A percentile compares a stretch with the other conserved stretches of the same genome.
Conservation (phyloP, 2,888 invertebrate genomes). For the Eulithis prunata region DNA sequence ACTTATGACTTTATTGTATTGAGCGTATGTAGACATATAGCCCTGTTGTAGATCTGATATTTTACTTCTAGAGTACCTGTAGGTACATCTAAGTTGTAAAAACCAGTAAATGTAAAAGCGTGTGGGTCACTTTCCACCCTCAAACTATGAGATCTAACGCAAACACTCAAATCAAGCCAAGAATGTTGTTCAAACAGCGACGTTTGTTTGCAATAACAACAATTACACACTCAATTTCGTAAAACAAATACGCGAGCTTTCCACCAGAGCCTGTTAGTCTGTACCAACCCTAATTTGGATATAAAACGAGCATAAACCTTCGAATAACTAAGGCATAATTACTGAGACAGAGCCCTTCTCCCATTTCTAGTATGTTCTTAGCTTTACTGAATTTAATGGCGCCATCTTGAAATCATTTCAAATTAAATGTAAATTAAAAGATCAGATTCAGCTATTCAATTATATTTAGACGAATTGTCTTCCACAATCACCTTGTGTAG, state of each 20-base stretch:
- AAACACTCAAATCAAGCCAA: constrained; percentile 48
- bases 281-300: constrained; percentile 51
- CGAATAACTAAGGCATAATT: constrained; percentile 51
- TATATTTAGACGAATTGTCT: no score
- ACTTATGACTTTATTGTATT: no score
- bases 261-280: constrained; percentile 26
- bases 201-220: constrained; percentile 51
- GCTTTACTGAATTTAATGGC: constrained; percentile 58
- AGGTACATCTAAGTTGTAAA: no score
- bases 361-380: constrained; percentile 60
- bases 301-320: constrained; percentile 58
- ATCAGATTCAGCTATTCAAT: no score
- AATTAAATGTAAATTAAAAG: constrained; percentile 14
- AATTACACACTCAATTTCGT: constrained; percentile 59
- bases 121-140: constrained; percentile 2
- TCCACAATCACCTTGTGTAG: no score
- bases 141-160: constrained; percentile 4
- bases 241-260: constrained; percentile 48
- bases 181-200: constrained; percentile 47
- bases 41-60: no score
- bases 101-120: no score
- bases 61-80: no score
- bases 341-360: constrained; percentile 57
- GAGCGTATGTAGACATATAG: no score
- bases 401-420: constrained; percentile 30